Evolutionary conservation across 35 echinoderm and acorn worm species (phyloP).

Genomic region (Eucidaris tribuloides): DNA sequence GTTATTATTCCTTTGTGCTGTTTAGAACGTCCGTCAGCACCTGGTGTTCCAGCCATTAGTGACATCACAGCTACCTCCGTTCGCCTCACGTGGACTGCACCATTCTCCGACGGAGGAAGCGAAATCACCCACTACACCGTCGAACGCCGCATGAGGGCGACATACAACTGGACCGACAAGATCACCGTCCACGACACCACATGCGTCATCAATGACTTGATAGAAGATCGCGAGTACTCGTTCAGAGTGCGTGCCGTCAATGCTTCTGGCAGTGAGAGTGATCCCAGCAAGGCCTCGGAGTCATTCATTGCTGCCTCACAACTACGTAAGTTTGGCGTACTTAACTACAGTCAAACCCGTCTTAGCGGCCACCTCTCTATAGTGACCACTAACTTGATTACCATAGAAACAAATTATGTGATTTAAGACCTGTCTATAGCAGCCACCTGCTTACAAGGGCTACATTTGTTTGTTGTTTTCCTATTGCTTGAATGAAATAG

Average conservation of each 20-base stretch:
- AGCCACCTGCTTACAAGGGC: no score
- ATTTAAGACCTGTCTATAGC: no score
- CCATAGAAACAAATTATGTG: no score
- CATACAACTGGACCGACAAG: slow-evolving; percentile 76
- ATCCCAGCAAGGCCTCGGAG: slow-evolving; percentile 89
- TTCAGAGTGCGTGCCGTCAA: slow-evolving; percentile 95
- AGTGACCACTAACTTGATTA: no score
- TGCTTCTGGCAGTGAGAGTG: slow-evolving; percentile 85
- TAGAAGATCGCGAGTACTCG: slow-evolving; percentile 64
- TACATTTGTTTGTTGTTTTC: no score
- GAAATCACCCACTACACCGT: slow-evolving; percentile 78
- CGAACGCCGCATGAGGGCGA: slow-evolving; percentile 64
- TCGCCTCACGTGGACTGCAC: slow-evolving; percentile 69
- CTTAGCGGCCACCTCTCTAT: no score
- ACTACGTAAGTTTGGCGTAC: slow-evolving; percentile 57
- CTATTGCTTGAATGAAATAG: no score
- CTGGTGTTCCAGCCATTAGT: slow-evolving; percentile 70
- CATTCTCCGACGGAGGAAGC: slow-evolving; percentile 82
- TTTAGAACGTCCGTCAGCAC: slow-evolving; percentile 89
- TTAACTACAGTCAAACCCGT: no score
- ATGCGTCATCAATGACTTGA: slow-evolving; percentile 61
- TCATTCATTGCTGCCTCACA: slow-evolving; percentile 53
- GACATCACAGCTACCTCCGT: slow-evolving; percentile 72
- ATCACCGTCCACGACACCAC: slow-evolving; percentile 48
- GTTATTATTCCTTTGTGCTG: no score